Evolutionary conservation across 1,140 invertebrate species (phyloP).

Genomic region (Argopecten irradians): DNA sequence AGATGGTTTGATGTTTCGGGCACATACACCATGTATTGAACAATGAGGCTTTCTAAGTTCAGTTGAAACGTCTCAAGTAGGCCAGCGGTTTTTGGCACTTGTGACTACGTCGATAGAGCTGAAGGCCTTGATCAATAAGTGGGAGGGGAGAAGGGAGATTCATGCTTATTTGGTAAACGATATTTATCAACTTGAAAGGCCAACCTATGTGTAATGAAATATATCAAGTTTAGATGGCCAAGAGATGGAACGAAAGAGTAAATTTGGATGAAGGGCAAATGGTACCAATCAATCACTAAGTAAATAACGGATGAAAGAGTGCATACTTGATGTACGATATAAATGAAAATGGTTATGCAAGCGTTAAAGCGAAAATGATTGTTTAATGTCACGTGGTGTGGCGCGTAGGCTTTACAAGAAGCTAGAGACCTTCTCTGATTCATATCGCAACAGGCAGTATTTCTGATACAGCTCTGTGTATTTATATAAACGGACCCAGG

Average conservation of each 20-base stretch:
- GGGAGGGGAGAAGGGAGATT: background rate
- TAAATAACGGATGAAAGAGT: background rate
- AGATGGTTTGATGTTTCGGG: background rate
- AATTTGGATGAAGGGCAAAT: background rate
- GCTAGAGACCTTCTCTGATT: background rate
- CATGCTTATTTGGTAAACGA: background rate
- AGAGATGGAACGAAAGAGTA: background rate
- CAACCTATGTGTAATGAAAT: background rate
- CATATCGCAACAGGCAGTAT: background rate
- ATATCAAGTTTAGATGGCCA: background rate
- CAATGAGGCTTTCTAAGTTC: background rate
- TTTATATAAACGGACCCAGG: background rate
- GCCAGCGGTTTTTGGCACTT: background rate
- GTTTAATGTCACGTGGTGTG: background rate
- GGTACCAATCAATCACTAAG: background rate
- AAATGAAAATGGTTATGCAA: background rate
- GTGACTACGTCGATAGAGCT: background rate
- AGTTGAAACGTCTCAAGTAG: background rate
- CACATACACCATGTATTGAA: background rate
- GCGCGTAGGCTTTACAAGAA: background rate
- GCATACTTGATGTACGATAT: too few species aligned
- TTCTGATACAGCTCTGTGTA: background rate
- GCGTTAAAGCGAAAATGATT: background rate
- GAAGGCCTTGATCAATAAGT: background rate
- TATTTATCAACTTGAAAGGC: constrained; percentile 3